phyloP scores from a whole-genome alignment of 2,888 invertebrate species.

The Drosophila testacea region DNA sequence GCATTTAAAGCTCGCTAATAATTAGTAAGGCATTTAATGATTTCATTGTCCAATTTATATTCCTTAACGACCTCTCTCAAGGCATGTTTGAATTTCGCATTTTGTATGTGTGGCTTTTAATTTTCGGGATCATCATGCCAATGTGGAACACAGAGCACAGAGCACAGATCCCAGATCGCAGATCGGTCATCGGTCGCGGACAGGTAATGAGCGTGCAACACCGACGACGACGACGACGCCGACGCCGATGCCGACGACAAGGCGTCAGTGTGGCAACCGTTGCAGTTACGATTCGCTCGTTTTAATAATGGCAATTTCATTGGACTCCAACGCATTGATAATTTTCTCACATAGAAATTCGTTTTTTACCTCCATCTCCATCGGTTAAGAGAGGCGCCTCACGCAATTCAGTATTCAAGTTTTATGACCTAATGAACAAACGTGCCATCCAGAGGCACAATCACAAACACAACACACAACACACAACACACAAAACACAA shows the following conservation, averaged over 20 bases:
- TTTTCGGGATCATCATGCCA: conserved; percentile 54
- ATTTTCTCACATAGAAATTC: conserved; percentile 82
- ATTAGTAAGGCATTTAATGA: conserved; percentile 80
- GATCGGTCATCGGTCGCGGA: conserved; percentile 6
- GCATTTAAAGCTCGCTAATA: conserved; percentile 59
- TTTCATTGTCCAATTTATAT: conserved; percentile 84
- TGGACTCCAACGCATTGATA: conserved; percentile 82
- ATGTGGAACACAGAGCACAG: conserved; percentile 23
- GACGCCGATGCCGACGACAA: conserved; percentile 10
- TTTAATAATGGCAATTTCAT: conserved; percentile 78
- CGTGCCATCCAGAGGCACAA: conserved; percentile 23
- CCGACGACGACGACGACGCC: no score
- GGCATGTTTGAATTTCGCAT: conserved; percentile 47
- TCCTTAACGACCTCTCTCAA: conserved; percentile 74
- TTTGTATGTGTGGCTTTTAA: conserved; percentile 54
- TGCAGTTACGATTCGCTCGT: conserved; percentile 63
- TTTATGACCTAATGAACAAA: conserved; percentile 77
- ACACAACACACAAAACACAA: conserved; percentile 3
- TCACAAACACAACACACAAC: conserved; percentile 27
- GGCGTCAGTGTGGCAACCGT: conserved; percentile 21
- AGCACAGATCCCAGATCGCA: neutral
- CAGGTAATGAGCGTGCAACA: conserved; percentile 36
- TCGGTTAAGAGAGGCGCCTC: conserved; percentile 81
- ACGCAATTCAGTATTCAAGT: conserved; percentile 81
- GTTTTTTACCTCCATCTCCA: conserved; percentile 56